These are phyloP conservation scores for Neogobius melanostomus DNA, from an alignment of 2,113 vertebrate genomes.

Conservation along the genomic window DNA sequence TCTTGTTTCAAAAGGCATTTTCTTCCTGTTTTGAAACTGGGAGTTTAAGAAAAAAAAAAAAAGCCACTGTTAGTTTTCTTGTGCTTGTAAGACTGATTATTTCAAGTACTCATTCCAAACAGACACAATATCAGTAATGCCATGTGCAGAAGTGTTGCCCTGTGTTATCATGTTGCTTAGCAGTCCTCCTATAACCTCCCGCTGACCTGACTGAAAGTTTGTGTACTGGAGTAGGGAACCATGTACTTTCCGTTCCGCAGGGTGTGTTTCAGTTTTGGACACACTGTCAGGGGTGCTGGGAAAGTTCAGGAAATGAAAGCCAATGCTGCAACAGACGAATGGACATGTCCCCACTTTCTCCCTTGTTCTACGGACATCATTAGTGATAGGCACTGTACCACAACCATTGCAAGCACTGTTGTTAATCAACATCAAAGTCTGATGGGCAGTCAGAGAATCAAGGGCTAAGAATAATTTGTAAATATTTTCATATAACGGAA, in stretches of 20 bases:
- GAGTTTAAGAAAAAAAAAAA: no score
- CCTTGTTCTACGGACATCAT: background rate
- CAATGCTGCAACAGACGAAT: conserved; percentile 34
- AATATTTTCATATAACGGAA: no score
- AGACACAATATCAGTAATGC: background rate
- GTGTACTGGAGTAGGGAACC: conserved; percentile 25
- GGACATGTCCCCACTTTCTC: conserved; percentile 1
- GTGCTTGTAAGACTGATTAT: no score
- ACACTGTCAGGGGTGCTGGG: conserved; percentile 25
- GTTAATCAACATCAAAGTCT: background rate
- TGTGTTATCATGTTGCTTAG: conserved; percentile 50
- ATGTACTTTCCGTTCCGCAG: conserved; percentile 45
- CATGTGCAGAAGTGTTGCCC: conserved; percentile 3
- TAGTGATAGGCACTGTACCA: background rate
- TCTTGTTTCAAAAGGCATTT: no score
- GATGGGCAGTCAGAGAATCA: background rate
- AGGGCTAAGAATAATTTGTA: background rate
- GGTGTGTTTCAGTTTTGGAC: conserved; percentile 56
- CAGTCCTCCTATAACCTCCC: conserved; percentile 46
- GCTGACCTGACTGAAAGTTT: conserved; percentile 30
- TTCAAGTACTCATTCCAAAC: no score
- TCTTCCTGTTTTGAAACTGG: no score
- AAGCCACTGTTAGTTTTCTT: no score
- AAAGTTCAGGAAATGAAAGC: conserved; percentile 29
- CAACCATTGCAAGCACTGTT: background rate